phyloP scores from a whole-genome alignment of 2,113 vertebrate genomes.

The Podarcis cretensis region DNA sequence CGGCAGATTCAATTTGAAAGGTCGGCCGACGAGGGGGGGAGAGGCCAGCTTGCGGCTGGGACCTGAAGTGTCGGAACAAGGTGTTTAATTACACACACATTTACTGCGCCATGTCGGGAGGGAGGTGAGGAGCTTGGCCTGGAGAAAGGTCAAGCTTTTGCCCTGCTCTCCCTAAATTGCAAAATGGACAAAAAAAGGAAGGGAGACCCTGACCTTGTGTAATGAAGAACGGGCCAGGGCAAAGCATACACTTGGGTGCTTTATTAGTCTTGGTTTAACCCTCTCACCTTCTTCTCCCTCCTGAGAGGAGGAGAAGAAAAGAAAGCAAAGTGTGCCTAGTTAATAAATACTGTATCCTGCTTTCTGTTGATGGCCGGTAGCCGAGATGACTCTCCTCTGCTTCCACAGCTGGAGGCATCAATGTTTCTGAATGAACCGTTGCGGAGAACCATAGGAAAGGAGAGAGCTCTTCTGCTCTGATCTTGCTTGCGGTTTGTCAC shows the following conservation, averaged over 20 bases:
- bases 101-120: slow-evolving; percentile 70
- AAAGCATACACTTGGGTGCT: slow-evolving; percentile 40
- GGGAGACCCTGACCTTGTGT: slow-evolving; percentile 68
- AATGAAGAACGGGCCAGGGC: slow-evolving; percentile 65
- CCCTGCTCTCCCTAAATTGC: slow-evolving; percentile 69
- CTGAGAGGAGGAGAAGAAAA: slow-evolving; percentile 4
- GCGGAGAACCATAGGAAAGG: no score
- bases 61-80: slow-evolving; percentile 57
- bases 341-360: neutral
- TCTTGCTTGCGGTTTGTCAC: neutral
- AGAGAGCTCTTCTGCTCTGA: neutral
- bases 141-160: slow-evolving; percentile 70
- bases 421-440: no score
- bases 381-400: no score
- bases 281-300: slow-evolving; percentile 27
- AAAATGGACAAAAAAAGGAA: slow-evolving; percentile 53
- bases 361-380: neutral
- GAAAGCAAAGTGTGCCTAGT: neutral
- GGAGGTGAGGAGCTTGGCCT: slow-evolving; percentile 62
- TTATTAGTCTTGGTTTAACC: slow-evolving; percentile 52
- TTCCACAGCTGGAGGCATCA: neutral
- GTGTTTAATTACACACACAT: slow-evolving; percentile 79
- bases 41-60: slow-evolving; percentile 51
- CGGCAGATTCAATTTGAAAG: slow-evolving; percentile 66
- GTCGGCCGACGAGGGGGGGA: slow-evolving; percentile 47